phyloP scores from a whole-genome alignment of 2,113 vertebrate genomes.

The Pipa parva region DNA sequence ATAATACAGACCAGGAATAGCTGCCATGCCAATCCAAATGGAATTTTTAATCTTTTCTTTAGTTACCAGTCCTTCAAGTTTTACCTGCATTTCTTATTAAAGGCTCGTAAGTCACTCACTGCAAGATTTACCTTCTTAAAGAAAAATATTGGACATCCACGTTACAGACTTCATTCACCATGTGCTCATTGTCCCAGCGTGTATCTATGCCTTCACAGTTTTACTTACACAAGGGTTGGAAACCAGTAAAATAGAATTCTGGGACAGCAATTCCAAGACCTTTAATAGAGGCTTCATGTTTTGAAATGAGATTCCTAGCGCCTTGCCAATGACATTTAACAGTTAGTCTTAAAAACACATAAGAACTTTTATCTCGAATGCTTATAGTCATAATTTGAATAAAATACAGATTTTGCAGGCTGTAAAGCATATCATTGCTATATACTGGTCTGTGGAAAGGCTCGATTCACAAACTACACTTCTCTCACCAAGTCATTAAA shows the following conservation, averaged over 20 bases:
- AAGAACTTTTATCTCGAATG: slow-evolving; percentile 81
- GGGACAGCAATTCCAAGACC: too few relatives aligned
- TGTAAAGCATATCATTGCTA: slow-evolving; percentile 92
- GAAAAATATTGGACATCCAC: not conserved
- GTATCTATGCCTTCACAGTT: not conserved
- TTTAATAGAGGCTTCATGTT: not conserved
- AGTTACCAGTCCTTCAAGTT: too few relatives aligned
- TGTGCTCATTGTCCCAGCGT: not conserved
- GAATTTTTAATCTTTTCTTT: too few relatives aligned
- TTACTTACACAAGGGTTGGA: too few relatives aligned
- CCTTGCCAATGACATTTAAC: slow-evolving; percentile 71
- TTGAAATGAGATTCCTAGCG: slow-evolving; percentile 49
- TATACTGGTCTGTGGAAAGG: slow-evolving; percentile 76
- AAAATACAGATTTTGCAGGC: slow-evolving; percentile 87
- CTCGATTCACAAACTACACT: slow-evolving; percentile 78
- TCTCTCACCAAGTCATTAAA: slow-evolving; percentile 94
- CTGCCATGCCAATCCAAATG: too few relatives aligned
- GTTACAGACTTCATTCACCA: not conserved
- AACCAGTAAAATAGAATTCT: too few relatives aligned
- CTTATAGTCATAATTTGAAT: slow-evolving; percentile 89
- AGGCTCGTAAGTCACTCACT: too few relatives aligned
- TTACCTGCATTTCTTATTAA: too few relatives aligned
- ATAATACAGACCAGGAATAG: too few relatives aligned
- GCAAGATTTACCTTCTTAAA: too few relatives aligned
- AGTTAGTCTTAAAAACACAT: slow-evolving; percentile 75